Evolutionary conservation across 2,113 vertebrate species (phyloP), one percentile per base, ranked within the genome.

Genomic region (Oriolus oriolus): DNA sequence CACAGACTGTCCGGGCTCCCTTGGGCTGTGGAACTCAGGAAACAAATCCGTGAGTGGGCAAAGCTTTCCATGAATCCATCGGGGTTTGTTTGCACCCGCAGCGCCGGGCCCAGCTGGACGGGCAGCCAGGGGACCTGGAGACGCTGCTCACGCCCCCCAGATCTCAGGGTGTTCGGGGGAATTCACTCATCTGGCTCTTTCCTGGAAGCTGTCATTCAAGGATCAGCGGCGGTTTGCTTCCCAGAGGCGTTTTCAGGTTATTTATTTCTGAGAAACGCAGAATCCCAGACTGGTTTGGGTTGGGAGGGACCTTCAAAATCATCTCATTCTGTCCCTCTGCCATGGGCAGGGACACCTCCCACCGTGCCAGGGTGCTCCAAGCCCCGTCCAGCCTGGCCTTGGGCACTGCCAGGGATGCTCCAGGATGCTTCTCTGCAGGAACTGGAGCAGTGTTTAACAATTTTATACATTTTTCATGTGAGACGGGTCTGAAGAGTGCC

Each of bases 321-420:
- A 5, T 20, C 39, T 15, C 8, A 2, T 24, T 8, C n/a, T n/a
- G n/a, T n/a, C n/a, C 3, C 31, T 8, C 6, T 20, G 33, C 44
- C 37, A 3, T 6, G 44, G 28, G 30, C 50, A 49, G n/a, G 30
- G 41, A 54, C 56, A 47, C 10, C 41, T 26, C 1, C 28, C 56
- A 9, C 56, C 1, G 0, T 0, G 33, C 73, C 54, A 28, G 53
- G 8, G 0, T 33, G 31, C 61, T 35, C 24, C 60, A 1, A 74
- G 5, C 16, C 50, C 52, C 16, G 0, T 9, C 63, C 84, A 39
- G 0, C 31, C 50, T 7, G 17, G 45, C 84, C 73, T 41, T 8
- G 84, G 56, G 4, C 74, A n/a, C 23, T 21, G 1, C 84, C 84
- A 23, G 54, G 65, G 65, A 7, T 71, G 74, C 24, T 61, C 56